Evolutionary conservation across 2,888 invertebrate species (phyloP), one percentile per base, ranked within the genome.

Genomic region (Nemoura dubitans): DNA sequence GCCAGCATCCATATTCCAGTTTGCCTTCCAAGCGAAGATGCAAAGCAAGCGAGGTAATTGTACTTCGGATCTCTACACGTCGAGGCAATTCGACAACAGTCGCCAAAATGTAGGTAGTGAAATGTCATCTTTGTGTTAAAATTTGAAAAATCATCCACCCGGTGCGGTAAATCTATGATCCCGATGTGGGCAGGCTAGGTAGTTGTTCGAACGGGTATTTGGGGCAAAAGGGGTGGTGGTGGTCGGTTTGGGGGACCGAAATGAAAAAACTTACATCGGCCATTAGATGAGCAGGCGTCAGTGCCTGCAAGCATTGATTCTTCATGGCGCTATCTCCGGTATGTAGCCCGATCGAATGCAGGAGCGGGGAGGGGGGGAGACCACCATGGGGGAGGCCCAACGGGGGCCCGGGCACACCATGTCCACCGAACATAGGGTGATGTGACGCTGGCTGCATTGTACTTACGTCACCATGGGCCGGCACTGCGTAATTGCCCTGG

Each of bases 401-500:
- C 91, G 91, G 91, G 91, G 92, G 92, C 91, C 91, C 91, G 91
- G 90, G 90, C 90, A 90, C 90, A 91, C 76, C 76, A 90, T 90
- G 90, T 86, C 90, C 90, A 89, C 91, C 91, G 90, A 93, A 93
- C 90, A 91, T 92, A 92, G 92, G 93, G 88, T 90, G 90, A 91
- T 90, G 91, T 91, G 91, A 91, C 91, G 92, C 93, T 92, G 93
- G 93, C 93, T 90, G 93, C 87, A 88, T 85, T 86, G 92, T 93
- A 96, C 96, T 96, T 95, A 97, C 97, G 94, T 97, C 97, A 92
- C 94, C 94, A 94, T 97, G 97, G 91, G 97, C 96, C 90, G 97
- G 97, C 91, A 97, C 97, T 91, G 97, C 97, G 93, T 97, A 97
- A 93, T 97, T 97, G 92, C 98, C 97, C 94, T 98, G 98, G 92